Percentiles rank a stretch among this genome's conserved stretches.
Evolutionary conservation across 2,888 invertebrate species (phyloP).

Genomic region (Apotomis capreana): DNA sequence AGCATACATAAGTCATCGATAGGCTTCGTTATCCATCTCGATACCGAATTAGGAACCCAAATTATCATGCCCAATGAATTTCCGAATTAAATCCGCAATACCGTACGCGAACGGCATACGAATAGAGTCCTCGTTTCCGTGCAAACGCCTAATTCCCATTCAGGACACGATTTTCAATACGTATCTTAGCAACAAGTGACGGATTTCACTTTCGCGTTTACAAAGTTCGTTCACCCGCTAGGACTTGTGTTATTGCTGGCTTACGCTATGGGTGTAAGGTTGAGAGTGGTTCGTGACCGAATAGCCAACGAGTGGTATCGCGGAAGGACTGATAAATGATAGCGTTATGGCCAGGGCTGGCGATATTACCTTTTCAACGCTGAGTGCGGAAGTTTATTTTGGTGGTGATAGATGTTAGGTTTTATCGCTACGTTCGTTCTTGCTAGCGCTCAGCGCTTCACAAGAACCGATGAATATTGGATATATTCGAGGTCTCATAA

Average conservation of each 20-base stretch:
- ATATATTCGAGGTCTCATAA: no score
- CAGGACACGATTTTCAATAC: conserved; percentile 56
- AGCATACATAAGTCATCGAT: background rate
- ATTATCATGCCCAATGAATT: conserved; percentile 51
- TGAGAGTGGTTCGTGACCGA: conserved; percentile 39
- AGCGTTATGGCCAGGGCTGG: conserved; percentile 46
- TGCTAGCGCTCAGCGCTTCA: no score
- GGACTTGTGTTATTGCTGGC: conserved; percentile 47
- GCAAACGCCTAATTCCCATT: conserved; percentile 52
- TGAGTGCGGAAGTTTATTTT: conserved; percentile 27
- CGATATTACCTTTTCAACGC: conserved; percentile 29
- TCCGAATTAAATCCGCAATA: conserved; percentile 42
- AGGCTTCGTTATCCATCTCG: conserved; percentile 36
- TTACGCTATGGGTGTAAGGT: conserved; percentile 41
- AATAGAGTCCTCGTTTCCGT: conserved; percentile 54
- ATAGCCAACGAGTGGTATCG: conserved; percentile 49
- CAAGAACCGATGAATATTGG: no score
- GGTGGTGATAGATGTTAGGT: conserved; percentile 34
- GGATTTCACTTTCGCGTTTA: conserved; percentile 72
- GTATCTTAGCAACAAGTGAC: conserved; percentile 70
- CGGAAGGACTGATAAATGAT: conserved; percentile 53
- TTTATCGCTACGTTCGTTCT: conserved; percentile 20
- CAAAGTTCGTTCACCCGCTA: conserved; percentile 59
- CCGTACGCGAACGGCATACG: conserved; percentile 47
- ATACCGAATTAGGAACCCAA: conserved; percentile 42